Evolutionary conservation across 2,797 vertebrate species (phyloP).

Genomic region (Neosalanx taihuensis): DNA sequence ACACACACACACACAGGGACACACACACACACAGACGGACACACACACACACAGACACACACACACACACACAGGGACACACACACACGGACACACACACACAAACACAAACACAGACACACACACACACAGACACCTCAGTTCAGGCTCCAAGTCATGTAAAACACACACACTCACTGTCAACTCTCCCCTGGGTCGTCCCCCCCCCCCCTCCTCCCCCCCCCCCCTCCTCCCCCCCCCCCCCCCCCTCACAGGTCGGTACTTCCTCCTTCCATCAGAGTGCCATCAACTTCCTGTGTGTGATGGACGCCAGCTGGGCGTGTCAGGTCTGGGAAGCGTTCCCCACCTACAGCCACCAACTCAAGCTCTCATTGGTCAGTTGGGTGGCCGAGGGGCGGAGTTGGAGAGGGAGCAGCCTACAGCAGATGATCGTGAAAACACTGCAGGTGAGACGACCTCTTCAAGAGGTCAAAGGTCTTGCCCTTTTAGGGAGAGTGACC

Average conservation of each 20-base stretch:
- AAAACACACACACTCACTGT: background rate
- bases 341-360: slow-evolving; percentile 43
- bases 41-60: background rate
- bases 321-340: slow-evolving; percentile 67
- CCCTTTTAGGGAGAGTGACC: slow-evolving; percentile 19
- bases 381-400: slow-evolving; percentile 63
- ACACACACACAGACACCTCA: slow-evolving; percentile 22
- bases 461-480: slow-evolving; percentile 2
- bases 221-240: background rate
- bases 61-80: no score
- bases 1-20: slow-evolving; percentile 4
- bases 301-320: slow-evolving; percentile 44
- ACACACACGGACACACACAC: no score
- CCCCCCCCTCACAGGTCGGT: slow-evolving; percentile 73
- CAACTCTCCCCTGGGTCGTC: background rate
- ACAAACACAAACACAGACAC: no score
- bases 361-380: slow-evolving; percentile 69
- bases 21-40: background rate
- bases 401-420: slow-evolving; percentile 35
- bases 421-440: slow-evolving; percentile 53
- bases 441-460: slow-evolving; percentile 71
- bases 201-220: slow-evolving; percentile 4
- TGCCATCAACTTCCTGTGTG: slow-evolving; percentile 72
- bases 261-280: slow-evolving; percentile 72
- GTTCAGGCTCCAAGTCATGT: slow-evolving; percentile 43